Evolutionary conservation across 2,797 vertebrate species (phyloP).

Genomic region (Podarcis siculus): DNA sequence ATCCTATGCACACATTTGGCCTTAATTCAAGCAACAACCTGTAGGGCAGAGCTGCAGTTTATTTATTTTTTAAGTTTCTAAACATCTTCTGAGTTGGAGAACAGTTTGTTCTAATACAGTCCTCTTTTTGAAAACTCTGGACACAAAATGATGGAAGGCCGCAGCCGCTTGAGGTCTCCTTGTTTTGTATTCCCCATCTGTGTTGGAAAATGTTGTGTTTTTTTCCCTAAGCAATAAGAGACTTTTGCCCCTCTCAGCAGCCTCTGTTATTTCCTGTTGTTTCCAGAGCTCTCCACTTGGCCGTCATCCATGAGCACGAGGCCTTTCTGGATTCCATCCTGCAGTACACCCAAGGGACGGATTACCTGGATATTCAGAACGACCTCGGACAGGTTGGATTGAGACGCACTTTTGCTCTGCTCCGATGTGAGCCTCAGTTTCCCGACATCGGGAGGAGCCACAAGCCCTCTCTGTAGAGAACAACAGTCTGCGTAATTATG

Average conservation of each 20-base stretch:
- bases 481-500: neutral
- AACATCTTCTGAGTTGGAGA: too few species aligned
- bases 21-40: neutral
- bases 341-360: conserved; percentile 65
- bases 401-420: conserved; percentile 51
- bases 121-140: too few species aligned
- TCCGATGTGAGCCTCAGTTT: neutral
- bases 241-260: neutral
- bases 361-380: conserved; percentile 82
- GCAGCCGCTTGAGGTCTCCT: neutral
- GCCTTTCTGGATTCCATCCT: conserved; percentile 78
- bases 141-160: neutral
- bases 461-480: neutral
- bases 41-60: neutral
- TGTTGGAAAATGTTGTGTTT: neutral
- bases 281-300: conserved; percentile 79
- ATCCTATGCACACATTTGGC: neutral
- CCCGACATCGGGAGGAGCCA: too few species aligned
- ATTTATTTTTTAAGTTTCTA: too few species aligned
- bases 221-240: accelerated
- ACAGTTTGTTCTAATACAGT: neutral
- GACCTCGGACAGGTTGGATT: conserved; percentile 80
- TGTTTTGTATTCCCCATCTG: neutral
- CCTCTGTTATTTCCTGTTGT: conserved; percentile 6
- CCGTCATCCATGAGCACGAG: conserved; percentile 81